Base-by-base conservation (phyloP, 23 tunicate genomes). In the Ascidia mentula region DNA sequence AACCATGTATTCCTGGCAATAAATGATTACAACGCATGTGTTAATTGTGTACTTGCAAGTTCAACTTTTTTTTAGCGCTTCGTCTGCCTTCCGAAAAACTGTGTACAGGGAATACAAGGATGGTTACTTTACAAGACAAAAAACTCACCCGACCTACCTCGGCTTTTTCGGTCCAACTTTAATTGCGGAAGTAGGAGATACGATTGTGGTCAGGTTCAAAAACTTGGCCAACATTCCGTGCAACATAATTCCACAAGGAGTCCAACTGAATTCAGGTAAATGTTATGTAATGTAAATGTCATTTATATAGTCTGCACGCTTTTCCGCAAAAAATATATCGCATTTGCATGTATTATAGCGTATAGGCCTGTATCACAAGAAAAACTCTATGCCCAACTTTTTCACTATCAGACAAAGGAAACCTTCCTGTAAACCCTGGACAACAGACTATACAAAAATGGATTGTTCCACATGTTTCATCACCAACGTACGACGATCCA, bases 151-250 rank as follows among this genome's bases (percentile, higher is more conserved):
- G 22, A 30, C 40, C 8, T 6, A 46, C 5, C 24, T 74, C 17
- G 78, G 78, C 30, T 74, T 36, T 74, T 74, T 74, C 38, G 78
- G 78, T 12, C 78, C 78, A 74, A 74, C 78, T 37, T 36, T 74
- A 37, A 36, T 74, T 32, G 78, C 78, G 17, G 78, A 74, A 36
- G 78, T 74, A 18, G 78, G 78, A 24, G 78, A 74, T 13, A 37
- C 46, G 20, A 26, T 74, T 31, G 78, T 74, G 17, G 39, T 74
- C 26, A 35, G 78, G 46, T 38, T 74, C 22, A 38, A 39, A 6
- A 74, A 74, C n/a, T 38, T 37, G 38, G 78, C 78, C 22, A 36
- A 38, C 34, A 39, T 74, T 36, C 22, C 78, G 33, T 74, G 78
- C 38, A 74, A 74, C 78, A 34, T 74, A 35, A 38, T 36, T 36